Base-by-base conservation (phyloP, 2,888 invertebrate genomes). In the Cistogaster globosa region DNA sequence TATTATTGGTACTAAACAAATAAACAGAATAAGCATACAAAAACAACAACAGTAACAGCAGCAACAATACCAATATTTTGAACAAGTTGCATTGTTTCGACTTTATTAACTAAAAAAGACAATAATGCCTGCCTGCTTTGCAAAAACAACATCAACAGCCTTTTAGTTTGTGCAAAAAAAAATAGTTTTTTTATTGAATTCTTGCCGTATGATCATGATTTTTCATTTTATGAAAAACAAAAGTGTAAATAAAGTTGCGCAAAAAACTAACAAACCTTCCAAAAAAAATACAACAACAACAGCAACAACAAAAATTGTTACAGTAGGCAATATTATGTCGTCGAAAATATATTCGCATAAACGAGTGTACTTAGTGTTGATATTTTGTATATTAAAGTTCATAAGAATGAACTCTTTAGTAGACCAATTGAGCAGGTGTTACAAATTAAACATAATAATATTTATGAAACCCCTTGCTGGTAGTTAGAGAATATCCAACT, bases 221-320 rank as follows among this genome's bases (percentile, higher is more conserved):
- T 82, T 77, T 71, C 48, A 63, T 67, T 75, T 76, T 63, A 78
- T 83, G 81, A 87, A 78, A 83, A 84, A 81, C 81, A 87, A 87
- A 87, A 86, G 87, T 87, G 86, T 87, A 86, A 87, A 87, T 87
- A 87, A 84, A 86, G 87, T 87, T 87, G 86, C 87, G 87, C 87
- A 87, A 86, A 87, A 72, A 53, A 26, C 9, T 9, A 36, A 62
- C 48, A 62, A 51, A 60, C 36, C 48, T 51, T 60, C 42, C 45
- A 60, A 60, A 32, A 3, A 22, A 26, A 2, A n/a, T n/a, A n/a
- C n/a, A n/a, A 26, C 26, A 26, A 20, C 36, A 58, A 71, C 53
- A 63, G 14, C 57, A 22, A 48, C 38, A 65, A 36, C 51, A 53
- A 68, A 69, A 16, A 65, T 63, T 69, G 82, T 78, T 85, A 71